Evolutionary conservation across 2,113 vertebrate species (phyloP), one percentile per base, ranked within the genome.

Genomic region (Cyprinodon brontotheroides): DNA sequence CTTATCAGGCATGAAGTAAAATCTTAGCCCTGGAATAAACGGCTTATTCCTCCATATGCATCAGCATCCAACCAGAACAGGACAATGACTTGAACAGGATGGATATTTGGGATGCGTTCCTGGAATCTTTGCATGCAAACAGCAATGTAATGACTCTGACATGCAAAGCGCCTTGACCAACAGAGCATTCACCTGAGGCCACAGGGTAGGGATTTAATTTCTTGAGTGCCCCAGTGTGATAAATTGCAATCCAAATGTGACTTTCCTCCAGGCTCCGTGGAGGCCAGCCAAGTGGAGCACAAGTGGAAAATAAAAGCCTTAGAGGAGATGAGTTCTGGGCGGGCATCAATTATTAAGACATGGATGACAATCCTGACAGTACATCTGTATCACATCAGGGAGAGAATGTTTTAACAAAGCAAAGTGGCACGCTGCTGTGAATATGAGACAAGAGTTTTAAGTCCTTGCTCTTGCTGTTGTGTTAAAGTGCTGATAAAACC

Each of bases 341-440:
- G 40, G 77, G 48, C 68, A 89, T 91, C 79, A 88, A 86, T 83
- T 88, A 88, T 88, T 84, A 80, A 86, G 61, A 39, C 62, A 45
- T 15, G 68, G 22, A 60, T 60, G 75, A 87, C 66, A 85, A 61
- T 61, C 9, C 37, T 53, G 75, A 80, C 70, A 22, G 61, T 29
- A 38, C 45, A 72, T 67, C 53, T 72, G 67, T 66, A 71, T 66
- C 47, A 20, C 68, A 74, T 65, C 61, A 70, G 60, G 12, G 39
- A 72, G 48, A 1, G 17, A 78, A 71, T 79, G 66, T 77, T 70
- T 74, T n/a, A 64, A 69, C 50, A 72, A 73, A 78, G 53, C n/a
- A 14, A 70, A 67, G 65, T 13, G 62, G 22, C 39, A 41, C 37
- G 13, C 37, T 20, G 5, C 45, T 37, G 48, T 45, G 40, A 45